Evolutionary conservation across 1,140 invertebrate species (phyloP), one percentile per base, ranked within the genome.

Genomic region (Bombus superbus): DNA sequence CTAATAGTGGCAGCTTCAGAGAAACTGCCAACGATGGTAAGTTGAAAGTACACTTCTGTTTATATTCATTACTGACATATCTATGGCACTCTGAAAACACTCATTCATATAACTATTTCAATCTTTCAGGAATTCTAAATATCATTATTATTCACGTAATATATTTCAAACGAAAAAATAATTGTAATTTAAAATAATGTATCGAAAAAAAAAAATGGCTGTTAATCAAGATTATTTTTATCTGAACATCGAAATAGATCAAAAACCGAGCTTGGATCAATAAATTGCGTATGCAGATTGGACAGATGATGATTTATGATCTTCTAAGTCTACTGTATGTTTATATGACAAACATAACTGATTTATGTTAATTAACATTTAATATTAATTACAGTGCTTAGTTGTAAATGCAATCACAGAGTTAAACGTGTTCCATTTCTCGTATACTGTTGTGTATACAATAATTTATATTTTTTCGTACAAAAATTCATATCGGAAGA

Each of bases 251-350:
- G 18, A 74, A 78, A 81, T 76, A 72, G 71, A 79, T 57, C 40
- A 62, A 28, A 88, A 64, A 69, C 40, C 5, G 10, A 28, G 6
- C 57, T 57, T 78, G 69, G 42, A 72, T 22, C 73, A 66, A 80
- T 87, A 77, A 85, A 76, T 38, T 11, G 38, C 2, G 35, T 47
- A 32, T n/a, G 8, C 28, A 25, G 8, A 53, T 53, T 53, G 47
- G 18, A 53, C 2, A 53, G 5, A 69, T 25, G 47, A 38, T 62
- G 82, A 78, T 72, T 62, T n/a, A 47, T 18, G 32, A 6, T 25
- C 8, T 11, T 35, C 5, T 35, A 69, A 53, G 81, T 69, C 8
- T n/a, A 25, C 28, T 40, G 47, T 18, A 53, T 44, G 28, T 53
- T 76, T 68, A 53, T 69, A 38, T 5, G 6, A 15, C 13, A 44